These are phyloP conservation scores for Halcyon chelicuti DNA, from an alignment of 2,797 vertebrate species.

Conservation along the genomic window DNA sequence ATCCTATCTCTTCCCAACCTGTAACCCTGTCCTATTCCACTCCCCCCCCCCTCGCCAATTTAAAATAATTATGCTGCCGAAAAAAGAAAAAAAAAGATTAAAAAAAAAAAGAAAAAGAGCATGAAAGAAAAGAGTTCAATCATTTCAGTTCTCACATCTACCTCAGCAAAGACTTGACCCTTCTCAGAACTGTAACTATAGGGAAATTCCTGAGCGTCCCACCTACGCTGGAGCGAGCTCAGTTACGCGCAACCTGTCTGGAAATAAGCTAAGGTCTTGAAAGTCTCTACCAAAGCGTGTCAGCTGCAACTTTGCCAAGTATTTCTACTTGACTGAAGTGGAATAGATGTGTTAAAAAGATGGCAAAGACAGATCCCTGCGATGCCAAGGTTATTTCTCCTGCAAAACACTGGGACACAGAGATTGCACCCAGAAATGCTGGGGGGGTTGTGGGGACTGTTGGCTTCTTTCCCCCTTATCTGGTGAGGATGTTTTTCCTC, in stretches of 20 bases:
- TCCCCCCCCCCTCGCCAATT: conserved; percentile 30
- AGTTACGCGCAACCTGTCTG: neutral
- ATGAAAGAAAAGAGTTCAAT: neutral
- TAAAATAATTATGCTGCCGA: neutral
- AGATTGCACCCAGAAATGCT: neutral
- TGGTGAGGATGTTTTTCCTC: neutral
- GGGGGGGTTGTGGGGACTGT: neutral
- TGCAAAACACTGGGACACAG: neutral
- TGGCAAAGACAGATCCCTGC: neutral
- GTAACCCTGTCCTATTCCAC: conserved; percentile 51
- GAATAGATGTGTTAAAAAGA: neutral
- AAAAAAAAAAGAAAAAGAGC: neutral
- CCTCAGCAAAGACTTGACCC: neutral
- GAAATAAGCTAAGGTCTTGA: neutral
- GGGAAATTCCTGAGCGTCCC: neutral
- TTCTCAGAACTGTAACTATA: neutral
- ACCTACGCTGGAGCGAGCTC: neutral
- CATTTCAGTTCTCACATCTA: neutral
- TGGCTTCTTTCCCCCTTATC: no score
- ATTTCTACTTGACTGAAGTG: neutral
- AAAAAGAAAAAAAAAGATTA: neutral
- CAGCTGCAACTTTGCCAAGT: neutral
- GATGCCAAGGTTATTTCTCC: neutral
- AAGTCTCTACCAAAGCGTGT: neutral
- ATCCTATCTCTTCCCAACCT: conserved; percentile 37